Conservation (phyloP, 2,888 invertebrate species). For the Pherbina coryleti region DNA sequence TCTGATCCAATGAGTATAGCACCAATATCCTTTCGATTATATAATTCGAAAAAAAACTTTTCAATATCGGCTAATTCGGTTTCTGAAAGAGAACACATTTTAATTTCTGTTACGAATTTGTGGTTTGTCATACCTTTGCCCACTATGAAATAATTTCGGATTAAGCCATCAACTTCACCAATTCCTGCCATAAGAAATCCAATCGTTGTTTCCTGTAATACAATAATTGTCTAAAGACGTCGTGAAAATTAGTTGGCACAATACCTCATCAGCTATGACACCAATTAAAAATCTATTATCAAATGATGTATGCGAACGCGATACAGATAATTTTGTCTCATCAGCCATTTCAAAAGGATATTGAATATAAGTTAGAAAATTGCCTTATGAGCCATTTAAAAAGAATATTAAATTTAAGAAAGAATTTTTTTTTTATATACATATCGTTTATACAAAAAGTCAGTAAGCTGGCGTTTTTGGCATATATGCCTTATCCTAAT, state of each 20-base stretch:
- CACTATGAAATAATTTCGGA: constrained; percentile 18
- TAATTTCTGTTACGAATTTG: neutral
- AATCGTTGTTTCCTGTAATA: constrained; percentile 28
- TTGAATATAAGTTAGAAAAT: neutral
- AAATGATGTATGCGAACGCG: neutral
- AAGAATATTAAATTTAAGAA: too few species aligned
- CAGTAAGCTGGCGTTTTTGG: too few species aligned
- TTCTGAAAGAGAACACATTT: constrained; percentile 8
- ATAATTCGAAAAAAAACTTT: neutral
- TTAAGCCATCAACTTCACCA: neutral
- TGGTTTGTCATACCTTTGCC: neutral
- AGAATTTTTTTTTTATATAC: too few species aligned
- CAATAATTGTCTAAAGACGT: neutral
- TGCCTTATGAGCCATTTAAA: neutral
- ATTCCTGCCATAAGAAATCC: constrained; percentile 35
- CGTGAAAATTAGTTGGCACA: neutral
- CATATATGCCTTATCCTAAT: too few species aligned
- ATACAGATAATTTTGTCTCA: neutral
- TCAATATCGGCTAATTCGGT: neutral
- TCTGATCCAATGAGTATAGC: constrained; percentile 28
- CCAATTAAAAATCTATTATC: constrained; percentile 23
- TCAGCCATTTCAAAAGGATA: neutral
- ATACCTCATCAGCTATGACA: constrained; percentile 29
- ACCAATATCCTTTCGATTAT: constrained; percentile 13
- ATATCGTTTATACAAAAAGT: too few species aligned